Conservation (phyloP, 2,113 vertebrate species). For the Pholis gunnellus region DNA sequence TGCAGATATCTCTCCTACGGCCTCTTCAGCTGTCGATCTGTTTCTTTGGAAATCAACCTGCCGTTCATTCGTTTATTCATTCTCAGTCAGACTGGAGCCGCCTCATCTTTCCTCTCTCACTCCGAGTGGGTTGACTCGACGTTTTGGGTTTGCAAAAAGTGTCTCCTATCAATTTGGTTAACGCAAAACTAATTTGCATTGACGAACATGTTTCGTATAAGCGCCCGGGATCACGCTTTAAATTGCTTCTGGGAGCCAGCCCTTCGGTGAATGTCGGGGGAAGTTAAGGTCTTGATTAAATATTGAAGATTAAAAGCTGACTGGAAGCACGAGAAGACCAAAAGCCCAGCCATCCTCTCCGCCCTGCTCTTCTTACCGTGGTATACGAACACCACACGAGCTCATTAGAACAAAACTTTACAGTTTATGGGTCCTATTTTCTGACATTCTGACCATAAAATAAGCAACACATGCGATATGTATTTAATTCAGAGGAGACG, state of each 20-base stretch:
- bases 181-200: slow-evolving; percentile 4
- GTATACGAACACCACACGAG: neutral
- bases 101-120: neutral
- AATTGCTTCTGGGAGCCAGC: neutral
- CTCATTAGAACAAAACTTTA: neutral
- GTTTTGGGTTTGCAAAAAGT: neutral
- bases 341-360: neutral
- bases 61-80: neutral
- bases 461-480: neutral
- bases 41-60: neutral
- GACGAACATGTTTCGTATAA: neutral
- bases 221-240: neutral
- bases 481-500: neutral
- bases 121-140: neutral
- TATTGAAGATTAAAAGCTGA: slow-evolving; percentile 4
- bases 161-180: neutral
- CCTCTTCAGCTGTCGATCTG: neutral
- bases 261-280: neutral
- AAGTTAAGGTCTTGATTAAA: neutral
- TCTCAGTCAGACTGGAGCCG: no score
- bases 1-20: neutral
- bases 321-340: neutral
- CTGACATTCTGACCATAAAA: neutral
- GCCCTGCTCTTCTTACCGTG: neutral
- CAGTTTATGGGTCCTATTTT: neutral